Conservation (phyloP, 1,140 invertebrate species). For the Drosophila cardini region DNA sequence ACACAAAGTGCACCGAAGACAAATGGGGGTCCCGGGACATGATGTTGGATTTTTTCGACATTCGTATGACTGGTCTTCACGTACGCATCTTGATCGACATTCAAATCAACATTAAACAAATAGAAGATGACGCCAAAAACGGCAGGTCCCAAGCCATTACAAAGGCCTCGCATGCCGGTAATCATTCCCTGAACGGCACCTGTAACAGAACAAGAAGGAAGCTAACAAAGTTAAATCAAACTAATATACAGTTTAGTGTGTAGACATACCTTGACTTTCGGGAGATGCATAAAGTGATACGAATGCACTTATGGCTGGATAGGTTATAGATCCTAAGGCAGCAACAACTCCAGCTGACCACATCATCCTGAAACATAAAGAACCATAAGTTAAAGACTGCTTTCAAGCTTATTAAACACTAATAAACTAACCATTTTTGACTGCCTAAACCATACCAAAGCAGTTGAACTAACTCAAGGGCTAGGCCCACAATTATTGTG, state of each 20-base stretch:
- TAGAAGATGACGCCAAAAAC: slow-evolving; percentile 99
- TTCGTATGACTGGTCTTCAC: slow-evolving; percentile 50
- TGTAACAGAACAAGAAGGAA: slow-evolving; percentile 57
- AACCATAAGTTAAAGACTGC: not conserved
- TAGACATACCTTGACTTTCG: slow-evolving; percentile 94
- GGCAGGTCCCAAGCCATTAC: slow-evolving; percentile 96
- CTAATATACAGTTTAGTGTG: not conserved
- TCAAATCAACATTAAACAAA: slow-evolving; percentile 98
- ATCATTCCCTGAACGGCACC: slow-evolving; percentile 99
- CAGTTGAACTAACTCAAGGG: slow-evolving; percentile 98
- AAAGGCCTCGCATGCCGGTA: slow-evolving; percentile 97
- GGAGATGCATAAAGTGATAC: slow-evolving; percentile 98
- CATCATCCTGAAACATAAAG: slow-evolving; percentile 93
- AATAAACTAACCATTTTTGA: slow-evolving; percentile 85
- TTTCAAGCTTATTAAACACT: not conserved
- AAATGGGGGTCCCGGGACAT: slow-evolving; percentile 99
- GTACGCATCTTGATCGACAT: slow-evolving; percentile 87
- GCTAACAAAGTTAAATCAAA: not conserved
- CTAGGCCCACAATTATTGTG: slow-evolving; percentile 97
- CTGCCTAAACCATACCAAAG: slow-evolving; percentile 97
- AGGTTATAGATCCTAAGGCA: slow-evolving; percentile 97
- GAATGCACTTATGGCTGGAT: slow-evolving; percentile 99
- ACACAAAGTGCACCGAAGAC: slow-evolving; percentile 98
- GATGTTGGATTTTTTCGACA: slow-evolving; percentile 85
- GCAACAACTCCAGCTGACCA: slow-evolving; percentile 98